Evolutionary conservation across 2,888 invertebrate genomes (phyloP).

Genomic region (Cheilosia soror): DNA sequence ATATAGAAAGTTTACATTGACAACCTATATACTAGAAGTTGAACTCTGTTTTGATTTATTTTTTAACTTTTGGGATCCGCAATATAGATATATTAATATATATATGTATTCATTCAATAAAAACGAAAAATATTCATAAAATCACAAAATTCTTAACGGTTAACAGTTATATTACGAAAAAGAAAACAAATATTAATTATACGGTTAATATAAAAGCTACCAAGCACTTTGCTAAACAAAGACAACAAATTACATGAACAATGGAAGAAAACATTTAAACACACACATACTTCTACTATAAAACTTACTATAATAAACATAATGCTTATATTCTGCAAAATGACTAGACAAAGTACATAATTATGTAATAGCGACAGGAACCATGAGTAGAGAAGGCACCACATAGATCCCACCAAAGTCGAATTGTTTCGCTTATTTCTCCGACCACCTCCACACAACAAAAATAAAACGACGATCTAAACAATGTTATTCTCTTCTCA

Average conservation of each 20-base stretch:
- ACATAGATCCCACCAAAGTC: constrained; percentile 67
- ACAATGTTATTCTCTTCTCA: constrained; percentile 54
- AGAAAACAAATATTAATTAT: constrained; percentile 29
- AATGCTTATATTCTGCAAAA: constrained; percentile 68
- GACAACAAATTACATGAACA: constrained; percentile 3
- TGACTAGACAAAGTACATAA: constrained; percentile 28
- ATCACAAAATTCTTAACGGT: constrained; percentile 29
- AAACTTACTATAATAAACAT: constrained; percentile 19
- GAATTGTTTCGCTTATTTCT: constrained; percentile 44
- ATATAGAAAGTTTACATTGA: constrained; percentile 26
- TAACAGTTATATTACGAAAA: constrained; percentile 27
- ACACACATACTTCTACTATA: constrained; percentile 66
- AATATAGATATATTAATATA: constrained; percentile 10
- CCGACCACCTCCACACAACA: constrained; percentile 17
- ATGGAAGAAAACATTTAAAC: constrained; percentile 27
- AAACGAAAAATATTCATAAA: constrained; percentile 32
- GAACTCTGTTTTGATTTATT: constrained; percentile 30
- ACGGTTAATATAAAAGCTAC: constrained; percentile 36
- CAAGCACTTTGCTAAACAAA: constrained; percentile 41
- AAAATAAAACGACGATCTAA: constrained; percentile 31
- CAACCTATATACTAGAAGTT: constrained; percentile 42
- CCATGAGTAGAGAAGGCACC: constrained; percentile 59
- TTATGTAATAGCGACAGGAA: constrained; percentile 32
- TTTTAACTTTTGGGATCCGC: constrained; percentile 48
- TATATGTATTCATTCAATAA: constrained; percentile 54